A percentile compares a stretch with the other conserved stretches of the same genome.
Evolutionary conservation across 1,140 invertebrate genomes (phyloP).

Genomic region (Drosophila elegans): DNA sequence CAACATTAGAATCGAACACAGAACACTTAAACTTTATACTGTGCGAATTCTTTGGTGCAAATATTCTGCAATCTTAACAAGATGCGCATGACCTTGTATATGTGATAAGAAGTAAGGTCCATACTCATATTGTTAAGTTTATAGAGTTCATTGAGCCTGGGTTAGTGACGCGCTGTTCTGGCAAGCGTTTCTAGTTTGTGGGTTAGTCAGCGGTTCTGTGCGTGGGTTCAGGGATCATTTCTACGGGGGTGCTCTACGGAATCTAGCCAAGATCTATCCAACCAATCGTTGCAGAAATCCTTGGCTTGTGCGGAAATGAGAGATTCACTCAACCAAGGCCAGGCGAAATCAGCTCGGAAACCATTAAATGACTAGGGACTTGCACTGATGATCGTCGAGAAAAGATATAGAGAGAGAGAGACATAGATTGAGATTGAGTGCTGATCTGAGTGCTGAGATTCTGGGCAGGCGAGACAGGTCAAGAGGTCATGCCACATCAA

Average conservation of each 20-base stretch:
- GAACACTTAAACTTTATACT: conserved; percentile 56
- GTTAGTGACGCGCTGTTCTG: conserved; percentile 59
- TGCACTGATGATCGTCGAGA: conserved; percentile 26
- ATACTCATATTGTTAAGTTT: not conserved
- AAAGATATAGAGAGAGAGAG: conserved; percentile 18
- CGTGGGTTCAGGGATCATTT: not conserved
- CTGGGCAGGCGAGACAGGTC: conserved; percentile 50
- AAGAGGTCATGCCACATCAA: conserved; percentile 74
- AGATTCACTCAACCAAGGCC: conserved; percentile 27
- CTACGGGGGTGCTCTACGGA: conserved; percentile 26
- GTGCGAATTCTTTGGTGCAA: conserved; percentile 23
- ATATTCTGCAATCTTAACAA: not conserved
- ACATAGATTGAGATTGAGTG: conserved; percentile 21
- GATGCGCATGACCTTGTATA: too few species aligned
- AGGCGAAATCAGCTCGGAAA: conserved; percentile 11
- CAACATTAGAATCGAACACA: conserved; percentile 49
- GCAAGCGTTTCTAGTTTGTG: conserved; percentile 58
- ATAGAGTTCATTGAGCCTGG: conserved; percentile 1
- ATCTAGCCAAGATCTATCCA: conserved; percentile 23
- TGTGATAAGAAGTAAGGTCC: not conserved
- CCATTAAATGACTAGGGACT: conserved; percentile 12
- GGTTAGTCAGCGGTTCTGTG: conserved; percentile 44
- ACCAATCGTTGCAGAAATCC: conserved; percentile 37
- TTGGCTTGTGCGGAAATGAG: conserved; percentile 21
- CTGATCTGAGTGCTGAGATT: conserved; percentile 32